phyloP scores from a whole-genome alignment of 2,113 vertebrate species.

The Pao palembangensis region DNA sequence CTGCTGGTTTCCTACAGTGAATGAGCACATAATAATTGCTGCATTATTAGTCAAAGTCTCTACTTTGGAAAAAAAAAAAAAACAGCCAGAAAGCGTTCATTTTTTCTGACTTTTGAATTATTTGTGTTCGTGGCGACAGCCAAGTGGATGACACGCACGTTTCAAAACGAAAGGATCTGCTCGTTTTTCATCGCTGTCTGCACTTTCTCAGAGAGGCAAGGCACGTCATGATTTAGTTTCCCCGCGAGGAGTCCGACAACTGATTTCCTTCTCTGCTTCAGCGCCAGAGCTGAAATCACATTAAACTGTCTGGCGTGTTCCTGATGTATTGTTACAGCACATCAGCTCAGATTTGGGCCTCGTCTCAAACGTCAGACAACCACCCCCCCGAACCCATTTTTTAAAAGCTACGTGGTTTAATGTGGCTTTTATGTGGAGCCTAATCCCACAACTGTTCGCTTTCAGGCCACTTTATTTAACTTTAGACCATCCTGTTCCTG shows the following conservation, averaged over 20 bases:
- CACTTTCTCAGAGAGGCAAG: constrained; percentile 34
- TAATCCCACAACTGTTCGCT: constrained; percentile 14
- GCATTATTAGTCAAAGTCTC: not conserved
- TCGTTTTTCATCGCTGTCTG: constrained; percentile 35
- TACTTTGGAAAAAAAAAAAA: not conserved
- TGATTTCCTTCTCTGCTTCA: constrained; percentile 4
- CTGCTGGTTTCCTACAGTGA: not conserved
- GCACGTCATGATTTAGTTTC: constrained; percentile 44
- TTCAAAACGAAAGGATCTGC: constrained; percentile 33
- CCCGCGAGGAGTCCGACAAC: constrained; percentile 17
- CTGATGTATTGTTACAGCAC: constrained; percentile 14
- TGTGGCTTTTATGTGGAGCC: constrained; percentile 6
- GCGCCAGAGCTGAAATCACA: constrained; percentile 33
- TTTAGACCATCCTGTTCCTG: constrained; percentile 9
- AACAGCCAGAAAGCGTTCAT: not conserved
- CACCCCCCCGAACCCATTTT: not conserved
- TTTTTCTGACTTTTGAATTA: constrained; percentile 20
- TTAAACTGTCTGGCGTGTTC: constrained; percentile 37
- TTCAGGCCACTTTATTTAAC: constrained; percentile 18
- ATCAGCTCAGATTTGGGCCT: constrained; percentile 11
- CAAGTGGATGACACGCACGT: constrained; percentile 38
- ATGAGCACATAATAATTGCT: not conserved
- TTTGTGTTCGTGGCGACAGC: constrained; percentile 21
- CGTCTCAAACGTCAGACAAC: not conserved
- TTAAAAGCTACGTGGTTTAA: not conserved